Conservation (phyloP, 1,140 invertebrate genomes). For the Drosophila cardini region DNA sequence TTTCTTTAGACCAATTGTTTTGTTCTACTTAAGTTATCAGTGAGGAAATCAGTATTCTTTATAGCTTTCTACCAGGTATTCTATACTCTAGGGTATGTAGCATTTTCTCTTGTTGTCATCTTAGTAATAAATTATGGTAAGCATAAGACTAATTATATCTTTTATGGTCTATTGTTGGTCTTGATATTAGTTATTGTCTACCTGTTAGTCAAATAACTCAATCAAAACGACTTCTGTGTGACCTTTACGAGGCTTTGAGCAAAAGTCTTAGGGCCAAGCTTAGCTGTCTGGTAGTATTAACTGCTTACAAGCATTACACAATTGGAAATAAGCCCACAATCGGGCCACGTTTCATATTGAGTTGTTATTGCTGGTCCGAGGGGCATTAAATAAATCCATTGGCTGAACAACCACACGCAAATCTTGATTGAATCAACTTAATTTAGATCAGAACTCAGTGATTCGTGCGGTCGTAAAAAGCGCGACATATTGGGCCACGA, state of each 20-base stretch:
- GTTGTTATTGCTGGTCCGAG: constrained; percentile 52
- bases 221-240: constrained; percentile 17
- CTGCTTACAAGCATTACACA: constrained; percentile 57
- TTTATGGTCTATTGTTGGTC: constrained; percentile 13
- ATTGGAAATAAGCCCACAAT: constrained; percentile 60
- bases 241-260: constrained; percentile 18
- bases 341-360: constrained; percentile 76
- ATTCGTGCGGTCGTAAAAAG: constrained; percentile 79
- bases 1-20: neutral
- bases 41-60: constrained; percentile 1
- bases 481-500: constrained; percentile 78
- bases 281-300: constrained; percentile 42
- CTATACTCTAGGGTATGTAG: neutral
- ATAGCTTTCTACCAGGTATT: neutral
- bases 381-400: constrained; percentile 78
- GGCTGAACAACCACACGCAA: constrained; percentile 62
- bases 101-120: neutral
- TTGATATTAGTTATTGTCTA: constrained; percentile 15
- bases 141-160: constrained; percentile 12
- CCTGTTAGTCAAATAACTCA: constrained; percentile 10
- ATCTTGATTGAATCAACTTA: constrained; percentile 82
- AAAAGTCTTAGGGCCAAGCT: constrained; percentile 8
- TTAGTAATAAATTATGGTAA: constrained; percentile 7
- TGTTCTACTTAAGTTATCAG: neutral
- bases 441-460: constrained; percentile 79